phyloP scores from a whole-genome alignment of 2,888 invertebrate genomes.

The Phaedon cochleariae region DNA sequence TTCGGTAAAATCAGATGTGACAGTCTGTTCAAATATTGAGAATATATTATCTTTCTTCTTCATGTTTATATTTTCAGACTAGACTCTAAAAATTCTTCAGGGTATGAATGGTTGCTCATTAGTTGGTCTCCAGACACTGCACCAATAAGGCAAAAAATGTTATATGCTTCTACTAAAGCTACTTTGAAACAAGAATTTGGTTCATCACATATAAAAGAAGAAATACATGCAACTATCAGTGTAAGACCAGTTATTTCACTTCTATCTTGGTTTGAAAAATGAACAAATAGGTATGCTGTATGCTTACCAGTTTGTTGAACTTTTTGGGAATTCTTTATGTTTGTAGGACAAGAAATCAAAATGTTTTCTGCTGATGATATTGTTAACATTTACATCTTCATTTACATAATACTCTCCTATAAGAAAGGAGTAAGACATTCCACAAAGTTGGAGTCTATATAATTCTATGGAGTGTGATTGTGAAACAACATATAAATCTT shows the following conservation, averaged over 20 bases:
- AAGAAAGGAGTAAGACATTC: too few species aligned
- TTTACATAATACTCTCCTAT: too few species aligned
- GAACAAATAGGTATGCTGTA: too few species aligned
- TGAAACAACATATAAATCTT: too few species aligned
- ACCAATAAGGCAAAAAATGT: slow-evolving; percentile 93
- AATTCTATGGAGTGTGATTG: too few species aligned
- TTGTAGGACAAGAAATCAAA: too few species aligned
- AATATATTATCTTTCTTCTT: not conserved
- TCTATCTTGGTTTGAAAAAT: too few species aligned
- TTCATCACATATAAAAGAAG: slow-evolving; percentile 91
- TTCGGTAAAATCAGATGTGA: slow-evolving; percentile 65
- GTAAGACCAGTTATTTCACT: slow-evolving; percentile 60
- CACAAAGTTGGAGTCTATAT: too few species aligned
- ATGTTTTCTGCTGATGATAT: too few species aligned
- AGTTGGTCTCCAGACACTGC: slow-evolving; percentile 96
- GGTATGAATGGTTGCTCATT: slow-evolving; percentile 91
- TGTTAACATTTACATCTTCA: too few species aligned
- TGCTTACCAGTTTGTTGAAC: too few species aligned
- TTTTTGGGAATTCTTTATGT: too few species aligned
- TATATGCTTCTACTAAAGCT: slow-evolving; percentile 97
- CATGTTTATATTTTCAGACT: slow-evolving; percentile 63
- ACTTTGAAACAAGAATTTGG: slow-evolving; percentile 97
- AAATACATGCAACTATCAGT: slow-evolving; percentile 86
- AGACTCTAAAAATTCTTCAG: slow-evolving; percentile 79
- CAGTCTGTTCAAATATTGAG: not conserved